Evolutionary conservation across 2,113 vertebrate genomes (phyloP).

Genomic region (Mustela nigripes): DNA sequence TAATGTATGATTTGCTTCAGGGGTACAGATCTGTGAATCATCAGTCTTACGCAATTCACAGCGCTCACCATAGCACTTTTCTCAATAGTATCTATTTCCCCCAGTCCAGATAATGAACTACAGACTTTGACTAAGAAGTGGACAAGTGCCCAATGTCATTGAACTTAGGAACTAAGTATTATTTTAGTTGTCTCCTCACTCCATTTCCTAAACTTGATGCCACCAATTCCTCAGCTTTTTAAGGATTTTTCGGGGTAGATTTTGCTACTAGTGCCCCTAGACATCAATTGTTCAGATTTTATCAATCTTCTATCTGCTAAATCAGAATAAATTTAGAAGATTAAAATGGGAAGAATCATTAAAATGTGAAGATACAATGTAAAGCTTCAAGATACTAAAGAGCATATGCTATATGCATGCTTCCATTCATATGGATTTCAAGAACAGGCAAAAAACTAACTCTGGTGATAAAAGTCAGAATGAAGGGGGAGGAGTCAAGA

Average conservation of each 20-base stretch:
- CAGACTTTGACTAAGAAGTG: background rate
- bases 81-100: background rate
- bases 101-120: background rate
- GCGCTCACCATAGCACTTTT: background rate
- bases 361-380: background rate
- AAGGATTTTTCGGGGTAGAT: background rate
- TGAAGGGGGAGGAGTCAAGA: too few relatives aligned
- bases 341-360: background rate
- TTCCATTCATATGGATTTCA: background rate
- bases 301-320: background rate
- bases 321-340: constrained; percentile 10
- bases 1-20: too few relatives aligned
- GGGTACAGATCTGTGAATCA: too few relatives aligned
- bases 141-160: background rate
- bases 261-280: background rate
- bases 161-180: background rate
- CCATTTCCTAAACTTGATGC: background rate
- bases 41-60: too few relatives aligned
- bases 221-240: background rate
- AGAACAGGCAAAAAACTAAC: background rate
- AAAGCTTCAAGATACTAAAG: background rate
- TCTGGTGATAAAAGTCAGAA: background rate
- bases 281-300: background rate
- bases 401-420: background rate
- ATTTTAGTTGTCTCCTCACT: background rate